A percentile compares a stretch with the other conserved stretches of the same genome.
These are phyloP conservation scores for Corydoras maculifer DNA, from an alignment of 2,113 vertebrate species.

Conservation along the genomic window DNA sequence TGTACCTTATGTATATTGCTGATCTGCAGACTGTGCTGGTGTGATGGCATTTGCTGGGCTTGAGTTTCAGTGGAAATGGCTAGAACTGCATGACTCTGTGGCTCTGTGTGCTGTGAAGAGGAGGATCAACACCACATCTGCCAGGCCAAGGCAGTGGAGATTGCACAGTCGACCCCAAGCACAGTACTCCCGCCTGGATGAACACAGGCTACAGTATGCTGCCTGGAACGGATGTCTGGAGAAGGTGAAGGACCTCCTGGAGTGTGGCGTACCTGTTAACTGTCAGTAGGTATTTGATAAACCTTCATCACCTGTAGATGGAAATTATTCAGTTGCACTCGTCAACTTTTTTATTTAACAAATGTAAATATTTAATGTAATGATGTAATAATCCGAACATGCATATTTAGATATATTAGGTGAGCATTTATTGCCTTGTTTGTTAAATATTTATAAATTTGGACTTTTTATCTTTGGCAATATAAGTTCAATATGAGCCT, in stretches of 20 bases:
- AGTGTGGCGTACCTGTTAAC: constrained; percentile 46
- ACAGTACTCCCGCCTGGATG: constrained; percentile 37
- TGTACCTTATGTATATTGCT: not conserved
- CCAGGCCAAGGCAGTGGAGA: constrained; percentile 42
- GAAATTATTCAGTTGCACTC: too few relatives aligned
- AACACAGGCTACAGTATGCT: constrained; percentile 44
- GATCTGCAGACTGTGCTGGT: not conserved
- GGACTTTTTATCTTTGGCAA: too few relatives aligned
- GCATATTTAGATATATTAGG: not conserved
- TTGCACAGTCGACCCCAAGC: constrained; percentile 30
- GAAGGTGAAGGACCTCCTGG: constrained; percentile 46
- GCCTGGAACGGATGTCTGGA: constrained; percentile 48
- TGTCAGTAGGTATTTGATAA: constrained; percentile 46
- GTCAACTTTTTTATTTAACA: too few relatives aligned
- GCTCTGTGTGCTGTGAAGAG: constrained; percentile 42
- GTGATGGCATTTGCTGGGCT: constrained; percentile 41
- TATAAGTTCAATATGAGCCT: not conserved
- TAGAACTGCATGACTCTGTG: constrained; percentile 54
- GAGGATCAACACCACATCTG: constrained; percentile 34
- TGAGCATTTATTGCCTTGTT: too few relatives aligned
- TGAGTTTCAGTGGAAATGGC: constrained; percentile 46
- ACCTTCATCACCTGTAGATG: not conserved
- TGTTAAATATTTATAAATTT: too few relatives aligned
- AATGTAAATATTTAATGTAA: too few relatives aligned
- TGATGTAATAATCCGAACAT: not conserved